phyloP scores from a whole-genome alignment of 2,888 invertebrate genomes.

The Chironomus riparius region DNA sequence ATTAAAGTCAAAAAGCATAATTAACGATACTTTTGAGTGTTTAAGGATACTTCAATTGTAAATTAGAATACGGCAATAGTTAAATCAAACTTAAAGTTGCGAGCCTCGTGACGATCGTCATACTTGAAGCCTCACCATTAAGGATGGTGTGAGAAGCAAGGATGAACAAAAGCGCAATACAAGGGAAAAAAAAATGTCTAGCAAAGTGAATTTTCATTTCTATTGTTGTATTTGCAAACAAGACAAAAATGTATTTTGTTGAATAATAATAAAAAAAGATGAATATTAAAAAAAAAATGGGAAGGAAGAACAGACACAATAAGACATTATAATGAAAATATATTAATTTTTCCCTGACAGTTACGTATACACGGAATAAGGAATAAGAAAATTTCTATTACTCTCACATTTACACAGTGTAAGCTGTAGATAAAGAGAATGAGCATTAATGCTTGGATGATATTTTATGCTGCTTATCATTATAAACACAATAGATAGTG shows the following conservation, averaged over 20 bases:
- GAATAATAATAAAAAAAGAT: not conserved
- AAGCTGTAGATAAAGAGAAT: not conserved
- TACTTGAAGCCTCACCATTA: not conserved
- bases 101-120: not conserved
- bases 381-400: not conserved
- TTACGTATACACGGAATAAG: not conserved
- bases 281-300: slow-evolving; percentile 24
- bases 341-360: slow-evolving; percentile 23
- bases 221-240: slow-evolving; percentile 5
- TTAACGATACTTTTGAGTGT: no score
- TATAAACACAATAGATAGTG: slow-evolving; percentile 4
- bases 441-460: not conserved
- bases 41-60: no score
- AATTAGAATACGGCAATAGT: no score
- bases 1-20: no score
- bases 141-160: not conserved
- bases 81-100: not conserved
- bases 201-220: slow-evolving; percentile 20
- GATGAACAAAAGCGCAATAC: not conserved
- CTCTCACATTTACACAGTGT: not conserved
- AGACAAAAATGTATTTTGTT: slow-evolving; percentile 24
- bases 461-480: not conserved
- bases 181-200: slow-evolving; percentile 11
- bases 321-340: slow-evolving; percentile 23
- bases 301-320: slow-evolving; percentile 12